Conservation (phyloP, 1,140 invertebrate species). For the Steinernema khuongi region DNA sequence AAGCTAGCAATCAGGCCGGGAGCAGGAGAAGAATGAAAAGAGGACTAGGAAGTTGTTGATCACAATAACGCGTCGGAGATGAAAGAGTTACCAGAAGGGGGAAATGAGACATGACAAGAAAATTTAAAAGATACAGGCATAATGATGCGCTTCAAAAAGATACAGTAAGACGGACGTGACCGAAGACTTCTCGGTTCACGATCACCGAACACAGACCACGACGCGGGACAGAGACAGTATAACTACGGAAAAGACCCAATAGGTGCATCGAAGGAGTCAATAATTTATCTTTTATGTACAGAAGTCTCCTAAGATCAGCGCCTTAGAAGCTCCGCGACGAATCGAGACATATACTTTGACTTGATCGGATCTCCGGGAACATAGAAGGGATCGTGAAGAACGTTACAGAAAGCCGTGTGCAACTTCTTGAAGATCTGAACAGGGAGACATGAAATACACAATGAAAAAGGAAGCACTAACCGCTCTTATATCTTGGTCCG, state of each 20-base stretch:
- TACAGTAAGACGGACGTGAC: too few relatives aligned
- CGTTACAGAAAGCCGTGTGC: constrained; percentile 49
- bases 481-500: constrained; percentile 48
- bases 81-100: too few relatives aligned
- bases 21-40: too few relatives aligned
- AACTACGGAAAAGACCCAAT: constrained; percentile 17
- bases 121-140: too few relatives aligned
- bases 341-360: constrained; percentile 36
- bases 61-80: too few relatives aligned
- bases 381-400: constrained; percentile 53
- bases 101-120: too few relatives aligned
- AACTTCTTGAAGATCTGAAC: constrained; percentile 44
- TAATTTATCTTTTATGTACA: constrained; percentile 26
- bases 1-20: too few relatives aligned
- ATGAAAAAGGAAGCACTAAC: constrained; percentile 33
- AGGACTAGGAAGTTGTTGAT: too few relatives aligned
- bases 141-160: too few relatives aligned
- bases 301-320: constrained; percentile 17
- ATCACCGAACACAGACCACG: too few relatives aligned
- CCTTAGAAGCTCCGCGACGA: constrained; percentile 20
- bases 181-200: too few relatives aligned
- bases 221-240: constrained; percentile 25
- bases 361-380: constrained; percentile 37
- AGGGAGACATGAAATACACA: not conserved
- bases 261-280: constrained; percentile 13